Evolutionary conservation across 2,888 invertebrate species (phyloP).

Genomic region (Protonemura montana): DNA sequence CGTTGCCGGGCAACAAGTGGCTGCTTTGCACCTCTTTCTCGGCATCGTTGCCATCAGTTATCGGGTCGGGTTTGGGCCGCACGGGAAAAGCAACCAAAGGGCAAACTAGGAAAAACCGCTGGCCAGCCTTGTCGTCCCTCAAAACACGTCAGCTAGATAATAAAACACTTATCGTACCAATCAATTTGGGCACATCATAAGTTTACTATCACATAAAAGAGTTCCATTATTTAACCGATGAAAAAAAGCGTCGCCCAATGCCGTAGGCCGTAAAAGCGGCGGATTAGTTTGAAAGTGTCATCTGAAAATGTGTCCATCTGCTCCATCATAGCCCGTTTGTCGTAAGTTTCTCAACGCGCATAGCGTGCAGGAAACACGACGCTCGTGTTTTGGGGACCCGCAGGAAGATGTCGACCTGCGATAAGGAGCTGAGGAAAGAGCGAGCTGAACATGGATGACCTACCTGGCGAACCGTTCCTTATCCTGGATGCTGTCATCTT

Average conservation of each 20-base stretch:
- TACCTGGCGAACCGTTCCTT: constrained; percentile 97
- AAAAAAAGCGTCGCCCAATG: neutral
- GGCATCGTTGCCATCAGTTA: neutral
- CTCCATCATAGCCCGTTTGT: neutral
- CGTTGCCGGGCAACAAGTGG: constrained; percentile 12
- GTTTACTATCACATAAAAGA: neutral
- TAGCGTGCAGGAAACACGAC: neutral
- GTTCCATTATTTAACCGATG: neutral
- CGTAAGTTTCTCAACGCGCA: neutral
- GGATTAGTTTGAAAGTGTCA: neutral
- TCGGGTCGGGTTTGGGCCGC: neutral
- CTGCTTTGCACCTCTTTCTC: neutral
- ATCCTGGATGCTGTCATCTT: constrained; percentile 93
- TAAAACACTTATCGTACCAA: neutral
- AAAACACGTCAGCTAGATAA: neutral
- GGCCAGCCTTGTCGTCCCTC: neutral
- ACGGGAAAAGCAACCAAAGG: too few relatives aligned
- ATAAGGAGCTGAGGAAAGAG: neutral
- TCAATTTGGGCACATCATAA: neutral
- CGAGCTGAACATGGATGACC: constrained; percentile 55
- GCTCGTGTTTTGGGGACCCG: neutral
- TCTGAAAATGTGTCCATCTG: neutral
- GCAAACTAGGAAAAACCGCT: too few relatives aligned
- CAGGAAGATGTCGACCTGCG: neutral
- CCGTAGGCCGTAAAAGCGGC: neutral